Percentiles rank a stretch among this genome's conserved stretches.
These are phyloP conservation scores for Sphyrna mokarran DNA, from an alignment of 2,113 vertebrate species.

Conservation along the genomic window DNA sequence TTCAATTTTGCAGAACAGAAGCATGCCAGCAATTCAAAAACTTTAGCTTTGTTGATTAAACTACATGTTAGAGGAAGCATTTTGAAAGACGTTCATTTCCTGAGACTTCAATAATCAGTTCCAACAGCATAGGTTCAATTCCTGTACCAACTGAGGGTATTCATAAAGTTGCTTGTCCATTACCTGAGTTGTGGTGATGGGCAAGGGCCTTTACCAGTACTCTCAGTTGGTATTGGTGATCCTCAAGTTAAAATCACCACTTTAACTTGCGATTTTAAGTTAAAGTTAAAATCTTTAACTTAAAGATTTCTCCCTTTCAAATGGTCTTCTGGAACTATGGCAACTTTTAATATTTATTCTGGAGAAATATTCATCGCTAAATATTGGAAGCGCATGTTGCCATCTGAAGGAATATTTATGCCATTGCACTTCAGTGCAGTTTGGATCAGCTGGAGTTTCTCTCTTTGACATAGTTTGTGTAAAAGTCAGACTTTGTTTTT, in stretches of 20 bases:
- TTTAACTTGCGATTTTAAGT: too few species aligned
- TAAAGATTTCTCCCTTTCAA: too few species aligned
- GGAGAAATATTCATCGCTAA: background rate
- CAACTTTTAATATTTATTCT: background rate
- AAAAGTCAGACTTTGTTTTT: constrained; percentile 24
- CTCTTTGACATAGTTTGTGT: constrained; percentile 30
- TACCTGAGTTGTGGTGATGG: too few species aligned
- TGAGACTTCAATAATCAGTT: background rate
- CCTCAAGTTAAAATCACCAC: too few species aligned
- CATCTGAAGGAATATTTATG: background rate
- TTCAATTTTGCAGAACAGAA: background rate
- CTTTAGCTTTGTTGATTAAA: background rate
- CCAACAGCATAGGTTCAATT: too few species aligned
- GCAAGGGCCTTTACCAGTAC: too few species aligned
- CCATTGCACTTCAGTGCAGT: background rate
- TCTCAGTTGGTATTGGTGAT: too few species aligned
- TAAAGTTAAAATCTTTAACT: too few species aligned
- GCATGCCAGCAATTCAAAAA: too few species aligned
- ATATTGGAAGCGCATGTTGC: background rate
- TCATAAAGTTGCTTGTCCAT: too few species aligned
- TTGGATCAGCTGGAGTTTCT: constrained; percentile 6
- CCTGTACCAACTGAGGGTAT: too few species aligned
- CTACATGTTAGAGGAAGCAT: background rate
- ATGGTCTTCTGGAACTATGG: too few species aligned
- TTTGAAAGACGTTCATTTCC: background rate